Evolutionary conservation across 2,113 vertebrate genomes (phyloP).

Genomic region (Bothrops jararaca): DNA sequence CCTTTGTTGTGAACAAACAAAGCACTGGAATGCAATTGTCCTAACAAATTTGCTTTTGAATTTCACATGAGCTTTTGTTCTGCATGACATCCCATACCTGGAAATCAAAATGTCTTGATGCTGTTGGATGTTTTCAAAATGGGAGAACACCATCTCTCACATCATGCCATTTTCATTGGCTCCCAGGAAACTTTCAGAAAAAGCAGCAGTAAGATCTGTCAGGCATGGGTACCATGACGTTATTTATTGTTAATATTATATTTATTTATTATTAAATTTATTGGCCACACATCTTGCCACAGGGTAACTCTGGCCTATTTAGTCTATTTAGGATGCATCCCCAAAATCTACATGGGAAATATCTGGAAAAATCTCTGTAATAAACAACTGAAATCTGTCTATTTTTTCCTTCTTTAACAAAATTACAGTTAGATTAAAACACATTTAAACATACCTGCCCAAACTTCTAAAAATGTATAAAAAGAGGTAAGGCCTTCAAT

Average conservation of each 20-base stretch:
- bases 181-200: not conserved
- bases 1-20: not conserved
- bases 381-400: not conserved
- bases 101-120: not conserved
- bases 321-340: not conserved
- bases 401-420: accelerated
- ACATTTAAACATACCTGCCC: not conserved
- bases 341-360: not conserved
- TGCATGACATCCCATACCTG: constrained; percentile 8
- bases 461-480: not conserved
- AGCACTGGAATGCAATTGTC: not conserved
- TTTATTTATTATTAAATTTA: not conserved
- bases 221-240: accelerated
- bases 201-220: not conserved
- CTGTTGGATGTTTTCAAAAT: constrained; percentile 10
- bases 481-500: not conserved
- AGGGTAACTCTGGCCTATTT: not conserved
- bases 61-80: accelerated
- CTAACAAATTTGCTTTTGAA: constrained; percentile 6
- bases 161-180: not conserved
- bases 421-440: not conserved
- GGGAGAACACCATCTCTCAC: not conserved
- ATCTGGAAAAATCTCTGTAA: not conserved
- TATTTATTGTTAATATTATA: not conserved
- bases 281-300: not conserved